These are phyloP conservation scores for Vimba vimba DNA, from an alignment of 2,113 vertebrate genomes.

Conservation along the genomic window DNA sequence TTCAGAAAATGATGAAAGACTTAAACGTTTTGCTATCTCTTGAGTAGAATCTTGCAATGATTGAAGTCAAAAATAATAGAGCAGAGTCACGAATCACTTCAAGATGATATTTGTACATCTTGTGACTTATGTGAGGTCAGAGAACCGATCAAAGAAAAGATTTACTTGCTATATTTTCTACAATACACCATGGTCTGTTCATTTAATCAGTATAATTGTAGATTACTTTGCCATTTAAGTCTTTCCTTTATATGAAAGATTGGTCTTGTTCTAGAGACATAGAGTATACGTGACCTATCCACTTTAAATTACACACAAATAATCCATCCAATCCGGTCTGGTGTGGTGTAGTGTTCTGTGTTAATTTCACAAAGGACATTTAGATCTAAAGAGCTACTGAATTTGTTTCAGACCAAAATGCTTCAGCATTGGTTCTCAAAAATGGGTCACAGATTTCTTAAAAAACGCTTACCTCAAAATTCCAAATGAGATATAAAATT, in stretches of 20 bases:
- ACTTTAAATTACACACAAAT: slow-evolving; percentile 15
- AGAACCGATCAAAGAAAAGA: neutral
- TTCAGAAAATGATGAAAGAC: neutral
- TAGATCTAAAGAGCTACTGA: neutral
- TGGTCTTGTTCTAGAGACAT: neutral
- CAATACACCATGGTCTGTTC: neutral
- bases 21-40: neutral
- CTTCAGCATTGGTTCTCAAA: neutral
- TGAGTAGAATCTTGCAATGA: neutral
- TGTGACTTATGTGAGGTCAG: neutral
- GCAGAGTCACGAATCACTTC: neutral
- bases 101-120: neutral
- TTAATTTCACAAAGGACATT: neutral
- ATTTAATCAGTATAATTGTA: neutral
- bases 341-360: neutral
- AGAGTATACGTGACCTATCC: neutral
- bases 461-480: neutral
- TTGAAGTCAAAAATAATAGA: slow-evolving; percentile 6
- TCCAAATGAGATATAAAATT: neutral
- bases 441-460: neutral
- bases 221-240: neutral
- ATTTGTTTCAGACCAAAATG: neutral
- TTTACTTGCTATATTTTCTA: neutral
- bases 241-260: neutral
- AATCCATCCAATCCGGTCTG: neutral